phyloP scores from a whole-genome alignment of 92 coral and sea anemone species.

The Paragorgia papillata region DNA sequence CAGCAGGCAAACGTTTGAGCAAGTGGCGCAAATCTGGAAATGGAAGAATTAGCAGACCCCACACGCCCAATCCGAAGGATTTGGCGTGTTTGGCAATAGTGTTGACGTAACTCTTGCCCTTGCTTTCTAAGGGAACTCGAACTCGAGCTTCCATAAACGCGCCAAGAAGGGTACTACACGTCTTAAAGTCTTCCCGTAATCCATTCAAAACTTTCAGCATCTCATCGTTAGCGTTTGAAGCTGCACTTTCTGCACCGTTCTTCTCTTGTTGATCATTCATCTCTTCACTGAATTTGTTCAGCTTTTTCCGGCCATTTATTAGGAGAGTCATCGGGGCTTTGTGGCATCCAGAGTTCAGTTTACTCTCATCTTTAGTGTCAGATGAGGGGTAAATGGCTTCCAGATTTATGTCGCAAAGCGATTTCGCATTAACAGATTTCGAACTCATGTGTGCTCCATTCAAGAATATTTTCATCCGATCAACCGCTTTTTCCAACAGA shows the following conservation, averaged over 20 bases:
- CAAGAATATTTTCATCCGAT: no score
- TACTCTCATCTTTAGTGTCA: neutral
- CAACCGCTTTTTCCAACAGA: no score
- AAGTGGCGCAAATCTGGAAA: neutral
- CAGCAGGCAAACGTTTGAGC: neutral
- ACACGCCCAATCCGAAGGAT: slow-evolving; percentile 1
- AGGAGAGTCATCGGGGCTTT: slow-evolving; percentile 12
- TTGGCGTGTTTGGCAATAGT: neutral
- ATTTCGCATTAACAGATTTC: neutral
- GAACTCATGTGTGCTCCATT: no score
- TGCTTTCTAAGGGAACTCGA: neutral
- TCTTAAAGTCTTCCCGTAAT: neutral
- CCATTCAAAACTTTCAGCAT: slow-evolving; percentile 8
- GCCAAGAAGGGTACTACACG: slow-evolving; percentile 13
- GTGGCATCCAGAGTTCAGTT: neutral
- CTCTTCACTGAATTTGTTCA: neutral
- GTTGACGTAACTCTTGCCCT: neutral
- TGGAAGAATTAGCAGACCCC: slow-evolving; percentile 8
- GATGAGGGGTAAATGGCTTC: slow-evolving; percentile 10
- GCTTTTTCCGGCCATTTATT: slow-evolving; percentile 1
- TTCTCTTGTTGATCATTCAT: neutral
- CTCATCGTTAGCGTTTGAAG: neutral
- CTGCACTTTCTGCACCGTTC: neutral
- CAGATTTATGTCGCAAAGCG: neutral
- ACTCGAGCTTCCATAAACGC: slow-evolving; percentile 17